Evolutionary conservation across 2,888 invertebrate genomes (phyloP), one percentile per base, ranked within the genome.

Genomic region (Actias luna): DNA sequence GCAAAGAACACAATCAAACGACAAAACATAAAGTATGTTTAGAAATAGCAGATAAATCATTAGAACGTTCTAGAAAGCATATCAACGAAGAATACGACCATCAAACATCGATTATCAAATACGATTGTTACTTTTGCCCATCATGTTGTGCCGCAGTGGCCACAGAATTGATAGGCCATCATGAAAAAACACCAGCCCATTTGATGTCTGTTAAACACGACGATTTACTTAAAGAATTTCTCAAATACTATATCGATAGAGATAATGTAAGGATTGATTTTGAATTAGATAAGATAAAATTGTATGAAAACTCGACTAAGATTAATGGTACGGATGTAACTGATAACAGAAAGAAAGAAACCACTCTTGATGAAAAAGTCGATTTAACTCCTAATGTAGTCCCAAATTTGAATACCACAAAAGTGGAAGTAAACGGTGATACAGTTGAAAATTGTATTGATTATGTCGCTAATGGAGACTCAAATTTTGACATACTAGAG

Each of bases 41-140:
- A 10, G 70, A 73, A 63, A 78, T 84, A 57, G 66, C 69, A 14
- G 67, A 79, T 8, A 65, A 68, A 29, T 69, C 77, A 5, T 39
- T 82, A 0, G 63, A 73, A 27, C 72, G 80, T 60, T 42, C 75
- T 0, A 69, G 67, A 25, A 69, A 71, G 16, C 71, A 80, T 27
- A 66, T 78, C 5, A 35, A 52, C n/a, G 4, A 39, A 1, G 62
- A 58, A 5, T 5, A 29, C 5, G 59, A 59, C 5, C 5, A 36
- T 33, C 31, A 64, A 1, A 64, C 50, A 12, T 16, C 59, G 12
- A 59, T 67, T 50, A 52, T 50, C 1, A 22, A 12, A 12, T 39
- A 42, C 5, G 61, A 66, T n/a, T 67, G 50, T 5, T 72, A 77
- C 63, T 80, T 72, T 59, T 82, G 82, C 66, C 69, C 69, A 5